These are phyloP conservation scores for Nycticorax nycticorax DNA, from an alignment of 2,113 vertebrate genomes.

Conservation along the genomic window DNA sequence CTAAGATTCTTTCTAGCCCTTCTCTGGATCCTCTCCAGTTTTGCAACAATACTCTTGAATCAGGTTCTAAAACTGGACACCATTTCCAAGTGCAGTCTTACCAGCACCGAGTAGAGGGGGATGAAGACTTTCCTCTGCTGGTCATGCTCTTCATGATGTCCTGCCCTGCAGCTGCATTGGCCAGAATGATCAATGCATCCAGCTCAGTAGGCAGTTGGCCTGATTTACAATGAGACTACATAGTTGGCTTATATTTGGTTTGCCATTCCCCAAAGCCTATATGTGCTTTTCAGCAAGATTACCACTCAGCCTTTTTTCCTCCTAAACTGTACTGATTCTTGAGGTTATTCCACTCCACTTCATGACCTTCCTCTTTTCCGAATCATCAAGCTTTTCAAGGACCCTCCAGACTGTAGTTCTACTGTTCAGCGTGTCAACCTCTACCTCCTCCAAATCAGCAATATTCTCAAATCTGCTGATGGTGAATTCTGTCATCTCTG, in stretches of 20 bases:
- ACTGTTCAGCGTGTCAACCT: background rate
- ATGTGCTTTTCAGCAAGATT: background rate
- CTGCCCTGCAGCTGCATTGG: conserved; percentile 85
- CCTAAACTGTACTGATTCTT: background rate
- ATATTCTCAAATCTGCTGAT: background rate
- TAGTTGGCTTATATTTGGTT: background rate
- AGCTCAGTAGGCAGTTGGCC: background rate
- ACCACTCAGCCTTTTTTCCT: background rate
- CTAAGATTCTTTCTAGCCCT: background rate
- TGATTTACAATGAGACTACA: background rate
- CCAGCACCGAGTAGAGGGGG: background rate
- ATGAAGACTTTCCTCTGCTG: background rate
- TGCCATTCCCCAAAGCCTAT: background rate
- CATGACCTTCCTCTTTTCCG: background rate
- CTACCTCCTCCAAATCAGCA: background rate
- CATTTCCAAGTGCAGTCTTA: background rate
- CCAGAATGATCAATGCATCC: conserved; percentile 76
- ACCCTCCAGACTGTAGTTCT: background rate
- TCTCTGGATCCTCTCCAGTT: background rate
- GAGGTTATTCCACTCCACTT: background rate
- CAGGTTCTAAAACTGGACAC: background rate
- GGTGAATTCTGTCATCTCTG: background rate
- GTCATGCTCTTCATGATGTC: background rate
- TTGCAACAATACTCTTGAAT: background rate
- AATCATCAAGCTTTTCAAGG: background rate